phyloP scores from a whole-genome alignment of 2,113 vertebrate genomes.

The Campylomormyrus numenius region DNA sequence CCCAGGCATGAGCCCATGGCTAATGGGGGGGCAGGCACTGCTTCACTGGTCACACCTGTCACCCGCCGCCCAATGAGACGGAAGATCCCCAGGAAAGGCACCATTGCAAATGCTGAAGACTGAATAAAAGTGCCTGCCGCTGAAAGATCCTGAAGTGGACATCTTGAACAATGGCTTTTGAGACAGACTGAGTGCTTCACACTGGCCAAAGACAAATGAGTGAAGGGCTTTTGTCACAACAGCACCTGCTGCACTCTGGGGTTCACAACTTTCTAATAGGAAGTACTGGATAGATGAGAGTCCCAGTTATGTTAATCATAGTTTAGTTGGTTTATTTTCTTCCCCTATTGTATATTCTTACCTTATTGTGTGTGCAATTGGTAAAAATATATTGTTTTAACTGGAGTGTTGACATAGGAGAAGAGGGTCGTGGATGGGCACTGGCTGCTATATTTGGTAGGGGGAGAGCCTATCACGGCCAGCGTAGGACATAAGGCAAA shows the following conservation, averaged over 20 bases:
- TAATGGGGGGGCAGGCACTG: not conserved
- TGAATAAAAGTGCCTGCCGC: slow-evolving; percentile 6
- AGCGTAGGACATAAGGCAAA: not conserved
- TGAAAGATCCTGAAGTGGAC: slow-evolving; percentile 11
- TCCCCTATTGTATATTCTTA: not conserved
- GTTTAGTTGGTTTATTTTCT: not conserved
- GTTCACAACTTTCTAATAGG: not conserved
- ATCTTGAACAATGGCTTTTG: slow-evolving; percentile 12
- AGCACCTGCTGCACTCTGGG: not conserved
- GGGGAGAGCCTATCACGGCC: not conserved
- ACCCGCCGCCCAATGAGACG: not conserved
- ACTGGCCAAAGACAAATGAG: not conserved
- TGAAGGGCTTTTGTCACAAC: not conserved
- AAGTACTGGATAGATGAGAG: not conserved
- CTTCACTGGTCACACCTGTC: slow-evolving; percentile 6
- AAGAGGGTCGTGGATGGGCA: not conserved
- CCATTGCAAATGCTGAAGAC: not conserved
- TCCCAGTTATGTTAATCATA: not conserved
- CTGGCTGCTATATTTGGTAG: not conserved
- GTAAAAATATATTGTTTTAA: not conserved
- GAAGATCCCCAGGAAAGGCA: not conserved
- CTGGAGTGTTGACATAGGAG: not conserved
- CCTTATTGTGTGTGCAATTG: not conserved
- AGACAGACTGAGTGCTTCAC: slow-evolving; percentile 1
- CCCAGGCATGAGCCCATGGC: slow-evolving; percentile 32